Base-by-base conservation (phyloP, 2,888 invertebrate species). In the Gryllus longicercus region DNA sequence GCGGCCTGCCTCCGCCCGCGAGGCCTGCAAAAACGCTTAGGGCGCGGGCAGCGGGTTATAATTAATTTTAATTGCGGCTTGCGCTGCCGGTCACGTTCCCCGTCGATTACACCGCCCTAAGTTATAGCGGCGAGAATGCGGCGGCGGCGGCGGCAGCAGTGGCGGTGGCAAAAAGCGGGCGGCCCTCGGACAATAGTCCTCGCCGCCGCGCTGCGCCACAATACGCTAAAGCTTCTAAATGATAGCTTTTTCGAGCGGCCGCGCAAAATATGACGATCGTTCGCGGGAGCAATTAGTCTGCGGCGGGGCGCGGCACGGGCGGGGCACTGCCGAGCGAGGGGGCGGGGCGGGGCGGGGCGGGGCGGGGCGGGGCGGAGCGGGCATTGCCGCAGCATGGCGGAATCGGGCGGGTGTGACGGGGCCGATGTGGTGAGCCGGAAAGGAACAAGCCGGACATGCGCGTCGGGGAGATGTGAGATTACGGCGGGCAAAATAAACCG, bases 61-160 rank as follows among this genome's bases (percentile, higher is more conserved):
- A 63, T 63, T 63, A 63, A 63, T 63, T 63, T 63, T 63, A 63
- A 63, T 63, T 63, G 63, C 63, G 63, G 63, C n/a, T 63, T 63
- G 63, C 63, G 63, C 63, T 63, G 63, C 63, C 63, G n/a, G 63
- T 63, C 63, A 63, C 63, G 63, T 63, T 14, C 16, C n/a, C 63
- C 63, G n/a, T 14, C n/a, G 63, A 63, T 63, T 63, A 63, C 63
- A 14, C 63, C 63, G 63, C 63, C n/a, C n/a, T 8, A 63, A 63
- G 63, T 63, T 63, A 63, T n/a, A 63, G 63, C 63, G 63, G n/a
- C n/a, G 63, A 63, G 63, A 63, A 63, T 63, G 63, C 63, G 63
- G 63, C 63, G 63, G n/a, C 63, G 63, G 63, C 11, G 63, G 63
- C 14, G 63, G 14, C 63, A 4, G 63, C 63, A 11, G n/a, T 0